A percentile compares a stretch with the other conserved stretches of the same genome.
Conservation (phyloP, 2,888 invertebrate genomes). For the Galerucella pusilla region DNA sequence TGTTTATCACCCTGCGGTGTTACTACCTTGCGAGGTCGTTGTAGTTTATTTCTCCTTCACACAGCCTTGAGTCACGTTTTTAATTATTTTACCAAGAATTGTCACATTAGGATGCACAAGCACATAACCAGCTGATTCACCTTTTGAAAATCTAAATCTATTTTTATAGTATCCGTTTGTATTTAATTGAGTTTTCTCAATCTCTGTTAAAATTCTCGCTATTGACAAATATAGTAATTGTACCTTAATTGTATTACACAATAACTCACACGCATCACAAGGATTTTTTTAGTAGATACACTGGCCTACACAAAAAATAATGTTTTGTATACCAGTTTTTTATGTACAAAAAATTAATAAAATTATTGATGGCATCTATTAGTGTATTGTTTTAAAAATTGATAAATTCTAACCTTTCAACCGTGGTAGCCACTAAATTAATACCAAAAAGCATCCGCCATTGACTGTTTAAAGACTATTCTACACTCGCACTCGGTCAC, state of each 20-base stretch:
- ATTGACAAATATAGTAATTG: not conserved
- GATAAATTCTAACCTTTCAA: no score
- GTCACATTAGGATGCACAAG: not conserved
- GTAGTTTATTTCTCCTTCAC: constrained; percentile 3
- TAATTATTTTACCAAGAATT: not conserved
- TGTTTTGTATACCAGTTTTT: not conserved
- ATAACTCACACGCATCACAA: not conserved
- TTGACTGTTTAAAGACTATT: no score
- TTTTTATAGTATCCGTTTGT: not conserved
- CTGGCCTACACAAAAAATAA: not conserved
- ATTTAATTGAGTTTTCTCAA: not conserved
- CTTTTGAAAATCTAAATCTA: constrained; percentile 1
- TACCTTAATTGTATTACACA: not conserved
- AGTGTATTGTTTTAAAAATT: no score
- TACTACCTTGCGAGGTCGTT: constrained; percentile 1
- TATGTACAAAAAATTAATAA: no score
- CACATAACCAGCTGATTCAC: constrained; percentile 1
- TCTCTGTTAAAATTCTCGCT: constrained; percentile 4
- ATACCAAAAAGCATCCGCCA: no score
- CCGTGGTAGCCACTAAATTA: no score
- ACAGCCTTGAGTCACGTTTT: constrained; percentile 7
- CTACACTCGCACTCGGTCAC: no score
- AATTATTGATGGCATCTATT: no score
- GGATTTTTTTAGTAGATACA: not conserved
- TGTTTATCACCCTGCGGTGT: not conserved